Base-by-base conservation (phyloP, 1,140 invertebrate genomes). In the Centruroides sculpturatus region DNA sequence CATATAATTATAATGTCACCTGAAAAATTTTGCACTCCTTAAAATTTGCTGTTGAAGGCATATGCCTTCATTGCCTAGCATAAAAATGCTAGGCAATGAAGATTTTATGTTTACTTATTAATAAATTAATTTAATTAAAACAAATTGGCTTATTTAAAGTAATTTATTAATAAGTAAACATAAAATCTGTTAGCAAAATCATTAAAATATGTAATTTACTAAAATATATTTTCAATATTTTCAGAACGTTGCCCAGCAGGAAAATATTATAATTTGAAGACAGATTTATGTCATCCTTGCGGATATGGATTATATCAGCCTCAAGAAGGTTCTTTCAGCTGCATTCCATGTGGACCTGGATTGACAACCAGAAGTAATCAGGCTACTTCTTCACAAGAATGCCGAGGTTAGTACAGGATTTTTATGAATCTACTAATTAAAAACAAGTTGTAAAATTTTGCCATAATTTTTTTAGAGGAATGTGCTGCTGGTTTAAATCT, bases 291-390 rank as follows among this genome's bases (percentile, higher is more conserved):
- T 70, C 79, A 87, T 50, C 86, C 85, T 59, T 98, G 93, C 72
- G 92, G 92, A 7, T 89, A 94, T 70, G 93, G 93, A 7, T 92
- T 92, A 72, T 97, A 87, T 73, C 93, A 97, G 72, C 82, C 92
- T 0, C 81, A 83, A 54, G 89, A 93, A 75, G 93, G 93, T 0
- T 84, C 90, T 50, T 97, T 97, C 76, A 80, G 83, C 7, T 97
- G 93, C 68, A 75, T 86, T 46, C 78, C 93, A 2, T 97, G 93
- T 71, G 88, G 89, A 3, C 78, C 92, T 57, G 93, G 92, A 9
- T 89, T 95, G 73, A 97, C 92, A 3, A 97, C 93, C 0, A 78
- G 92, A 54, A 92, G 89, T 5, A 84, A 84, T 8, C 91, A 95
- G 72, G 91, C 92, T 0, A 86, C 90, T 3, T 92, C 91, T 13